A percentile compares a stretch with the other conserved stretches of the same genome.
phyloP scores from a whole-genome alignment of 2,113 vertebrate species.

The Pelobates fuscus region DNA sequence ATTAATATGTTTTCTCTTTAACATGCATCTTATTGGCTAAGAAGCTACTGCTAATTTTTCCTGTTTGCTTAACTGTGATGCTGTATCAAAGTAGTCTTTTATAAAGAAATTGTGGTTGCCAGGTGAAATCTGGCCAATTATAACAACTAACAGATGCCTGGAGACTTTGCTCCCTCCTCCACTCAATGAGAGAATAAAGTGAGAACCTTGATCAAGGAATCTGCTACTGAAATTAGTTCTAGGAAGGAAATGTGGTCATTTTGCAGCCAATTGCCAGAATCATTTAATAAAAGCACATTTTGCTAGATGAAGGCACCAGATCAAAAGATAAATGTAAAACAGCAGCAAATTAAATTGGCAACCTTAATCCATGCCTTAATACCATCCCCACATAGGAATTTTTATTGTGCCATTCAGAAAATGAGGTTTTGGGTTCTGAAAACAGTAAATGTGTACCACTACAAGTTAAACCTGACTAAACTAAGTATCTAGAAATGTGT shows the following conservation, averaged over 20 bases:
- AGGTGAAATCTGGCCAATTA: conserved; percentile 60
- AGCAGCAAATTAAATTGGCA: conserved; percentile 42
- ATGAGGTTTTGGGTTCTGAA: not conserved
- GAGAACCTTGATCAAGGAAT: conserved; percentile 51
- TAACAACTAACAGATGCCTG: conserved; percentile 55
- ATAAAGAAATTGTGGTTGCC: conserved; percentile 24
- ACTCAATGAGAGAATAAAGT: conserved; percentile 51
- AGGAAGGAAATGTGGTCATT: conserved; percentile 53
- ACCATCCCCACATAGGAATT: conserved; percentile 26
- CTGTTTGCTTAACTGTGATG: no score
- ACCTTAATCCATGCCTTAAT: conserved; percentile 35
- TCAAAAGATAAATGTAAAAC: conserved; percentile 56
- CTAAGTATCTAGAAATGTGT: not conserved
- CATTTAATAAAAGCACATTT: conserved; percentile 53
- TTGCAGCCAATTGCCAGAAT: conserved; percentile 54
- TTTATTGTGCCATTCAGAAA: conserved; percentile 29
- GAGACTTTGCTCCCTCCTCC: conserved; percentile 41
- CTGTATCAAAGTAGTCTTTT: no score
- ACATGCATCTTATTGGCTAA: no score
- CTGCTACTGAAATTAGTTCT: conserved; percentile 53
- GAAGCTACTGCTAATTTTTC: no score
- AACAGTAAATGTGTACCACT: no score
- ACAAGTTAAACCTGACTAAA: no score
- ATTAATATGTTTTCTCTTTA: no score
- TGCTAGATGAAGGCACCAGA: conserved; percentile 51